Evolutionary conservation across 2,888 invertebrate species (phyloP).

Genomic region (Pandemis corylana): DNA sequence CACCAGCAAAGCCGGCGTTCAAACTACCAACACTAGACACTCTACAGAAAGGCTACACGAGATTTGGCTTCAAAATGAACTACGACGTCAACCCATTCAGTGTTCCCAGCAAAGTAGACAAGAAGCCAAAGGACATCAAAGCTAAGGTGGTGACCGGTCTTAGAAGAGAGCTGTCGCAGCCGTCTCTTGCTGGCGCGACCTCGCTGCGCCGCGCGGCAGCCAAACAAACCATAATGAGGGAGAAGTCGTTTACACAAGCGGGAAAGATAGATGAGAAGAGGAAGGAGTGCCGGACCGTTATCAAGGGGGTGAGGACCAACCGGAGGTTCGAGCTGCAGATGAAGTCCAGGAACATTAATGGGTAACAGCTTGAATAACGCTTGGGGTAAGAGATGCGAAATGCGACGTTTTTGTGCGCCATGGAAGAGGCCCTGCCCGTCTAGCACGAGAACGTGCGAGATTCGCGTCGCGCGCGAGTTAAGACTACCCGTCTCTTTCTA

Average conservation of each 20-base stretch:
- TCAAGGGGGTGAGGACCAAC: slow-evolving; percentile 89
- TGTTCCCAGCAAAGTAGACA: slow-evolving; percentile 53
- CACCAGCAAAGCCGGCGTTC: slow-evolving; percentile 50
- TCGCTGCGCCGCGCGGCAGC: slow-evolving; percentile 59
- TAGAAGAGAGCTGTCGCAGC: slow-evolving; percentile 52
- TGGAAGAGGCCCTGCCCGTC: no score
- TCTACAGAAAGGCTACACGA: slow-evolving; percentile 67
- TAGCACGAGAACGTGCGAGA: no score
- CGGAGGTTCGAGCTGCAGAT: slow-evolving; percentile 90
- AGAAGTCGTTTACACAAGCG: slow-evolving; percentile 63
- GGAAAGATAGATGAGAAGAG: slow-evolving; percentile 64
- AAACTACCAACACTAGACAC: slow-evolving; percentile 57
- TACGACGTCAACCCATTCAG: slow-evolving; percentile 74
- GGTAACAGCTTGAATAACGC: neutral
- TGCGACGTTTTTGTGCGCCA: no score
- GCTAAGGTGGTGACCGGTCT: slow-evolving; percentile 46
- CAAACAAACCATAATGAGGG: slow-evolving; percentile 68
- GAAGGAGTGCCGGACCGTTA: slow-evolving; percentile 74
- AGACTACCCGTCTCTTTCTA: no score
- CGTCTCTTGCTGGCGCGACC: slow-evolving; percentile 62
- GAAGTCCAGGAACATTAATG: slow-evolving; percentile 84
- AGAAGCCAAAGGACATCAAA: slow-evolving; percentile 49
- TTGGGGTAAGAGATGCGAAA: neutral
- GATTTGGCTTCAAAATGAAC: slow-evolving; percentile 81
- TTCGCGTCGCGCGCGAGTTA: no score